Conservation (phyloP, 2,888 invertebrate genomes). For the Teleiodes luculella region DNA sequence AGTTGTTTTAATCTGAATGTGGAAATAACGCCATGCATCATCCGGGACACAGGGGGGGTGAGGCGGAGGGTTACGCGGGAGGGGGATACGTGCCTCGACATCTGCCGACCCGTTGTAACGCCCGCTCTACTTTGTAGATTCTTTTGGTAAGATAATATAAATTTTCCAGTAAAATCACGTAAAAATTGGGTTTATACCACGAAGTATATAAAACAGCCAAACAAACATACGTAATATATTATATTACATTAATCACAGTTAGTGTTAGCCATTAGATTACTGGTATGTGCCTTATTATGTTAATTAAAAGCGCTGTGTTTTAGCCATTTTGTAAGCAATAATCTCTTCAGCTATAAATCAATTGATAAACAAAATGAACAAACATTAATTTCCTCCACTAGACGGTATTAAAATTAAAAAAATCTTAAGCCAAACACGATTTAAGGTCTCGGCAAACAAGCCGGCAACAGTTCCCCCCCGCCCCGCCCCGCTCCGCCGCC, state of each 20-base stretch:
- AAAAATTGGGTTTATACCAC: too few species aligned
- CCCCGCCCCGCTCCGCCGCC: too few species aligned
- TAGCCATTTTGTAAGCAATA: background rate
- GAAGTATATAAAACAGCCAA: too few species aligned
- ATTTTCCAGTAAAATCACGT: too few species aligned
- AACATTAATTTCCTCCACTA: conserved; percentile 10
- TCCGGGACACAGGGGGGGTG: background rate
- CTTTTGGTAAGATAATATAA: background rate
- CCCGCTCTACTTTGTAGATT: background rate
- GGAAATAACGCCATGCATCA: conserved; percentile 8
- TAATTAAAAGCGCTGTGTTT: background rate
- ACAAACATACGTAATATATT: too few species aligned
- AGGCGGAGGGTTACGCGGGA: too few species aligned
- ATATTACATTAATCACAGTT: too few species aligned
- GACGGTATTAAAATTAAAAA: conserved; percentile 18
- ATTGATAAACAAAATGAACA: background rate
- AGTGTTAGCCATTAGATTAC: too few species aligned
- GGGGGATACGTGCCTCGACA: background rate
- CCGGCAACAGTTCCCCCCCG: conserved; percentile 28
- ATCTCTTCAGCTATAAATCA: background rate
- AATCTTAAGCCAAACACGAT: conserved; percentile 31
- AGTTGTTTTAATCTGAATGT: conserved; percentile 7
- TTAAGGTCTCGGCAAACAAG: conserved; percentile 31
- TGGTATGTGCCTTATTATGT: background rate
- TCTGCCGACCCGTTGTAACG: background rate